Evolutionary conservation across 2,888 invertebrate genomes (phyloP).

Genomic region (Clistopyga incitator): DNA sequence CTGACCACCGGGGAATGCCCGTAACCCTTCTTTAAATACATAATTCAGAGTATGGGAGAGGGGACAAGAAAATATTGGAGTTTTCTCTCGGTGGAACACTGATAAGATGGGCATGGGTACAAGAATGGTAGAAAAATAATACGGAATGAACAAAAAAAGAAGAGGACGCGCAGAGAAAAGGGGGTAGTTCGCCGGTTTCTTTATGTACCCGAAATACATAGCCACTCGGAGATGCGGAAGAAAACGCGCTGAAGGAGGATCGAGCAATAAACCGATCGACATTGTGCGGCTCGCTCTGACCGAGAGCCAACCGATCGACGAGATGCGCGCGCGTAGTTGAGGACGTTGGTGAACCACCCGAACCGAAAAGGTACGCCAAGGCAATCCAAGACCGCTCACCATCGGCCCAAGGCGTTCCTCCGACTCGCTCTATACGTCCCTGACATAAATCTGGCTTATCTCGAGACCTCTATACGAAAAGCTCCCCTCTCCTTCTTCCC

Average conservation of each 20-base stretch:
- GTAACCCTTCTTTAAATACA: slow-evolving; percentile 34
- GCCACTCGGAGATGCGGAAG: slow-evolving; percentile 10
- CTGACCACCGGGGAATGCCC: slow-evolving; percentile 11
- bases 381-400: slow-evolving; percentile 56
- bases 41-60: slow-evolving; percentile 31
- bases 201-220: neutral
- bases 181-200: neutral
- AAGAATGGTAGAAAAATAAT: neutral
- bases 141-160: neutral
- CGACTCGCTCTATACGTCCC: slow-evolving; percentile 46
- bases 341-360: slow-evolving; percentile 19
- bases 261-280: slow-evolving; percentile 52
- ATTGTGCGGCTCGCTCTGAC: neutral
- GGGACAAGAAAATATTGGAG: neutral
- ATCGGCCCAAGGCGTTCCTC: slow-evolving; percentile 41
- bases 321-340: slow-evolving; percentile 1
- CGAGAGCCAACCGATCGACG: slow-evolving; percentile 58
- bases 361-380: slow-evolving; percentile 49
- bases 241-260: slow-evolving; percentile 14
- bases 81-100: neutral
- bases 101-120: slow-evolving; percentile 1
- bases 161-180: neutral
- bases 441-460: slow-evolving; percentile 72
- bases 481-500: slow-evolving; percentile 26
- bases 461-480: slow-evolving; percentile 61